These are phyloP conservation scores for Mus caroli DNA, from an alignment of 2,797 vertebrate genomes.

Conservation along the genomic window DNA sequence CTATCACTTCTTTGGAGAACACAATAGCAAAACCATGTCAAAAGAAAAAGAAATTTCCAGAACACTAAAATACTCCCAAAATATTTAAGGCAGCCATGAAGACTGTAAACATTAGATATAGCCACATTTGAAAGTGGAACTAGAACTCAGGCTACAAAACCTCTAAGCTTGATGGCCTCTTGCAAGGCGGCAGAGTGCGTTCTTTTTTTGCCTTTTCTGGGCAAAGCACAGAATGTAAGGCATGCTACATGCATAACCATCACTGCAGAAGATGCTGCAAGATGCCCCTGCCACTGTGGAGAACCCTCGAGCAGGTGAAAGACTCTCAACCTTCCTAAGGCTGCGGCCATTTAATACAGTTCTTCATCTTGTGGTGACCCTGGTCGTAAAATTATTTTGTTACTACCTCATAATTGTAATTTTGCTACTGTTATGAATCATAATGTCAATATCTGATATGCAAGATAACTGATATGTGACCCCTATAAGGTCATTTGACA, in stretches of 20 bases:
- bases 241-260: background rate
- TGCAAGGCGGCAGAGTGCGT: background rate
- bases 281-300: background rate
- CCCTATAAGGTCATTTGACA: background rate
- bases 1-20: slow-evolving; percentile 14
- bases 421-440: background rate
- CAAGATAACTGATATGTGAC: background rate
- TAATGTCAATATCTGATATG: background rate
- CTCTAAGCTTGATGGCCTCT: background rate
- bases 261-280: background rate
- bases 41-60: slow-evolving; percentile 19
- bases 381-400: background rate
- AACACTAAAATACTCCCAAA: slow-evolving; percentile 33
- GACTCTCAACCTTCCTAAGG: background rate
- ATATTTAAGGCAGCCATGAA: slow-evolving; percentile 5
- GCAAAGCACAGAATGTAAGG: background rate
- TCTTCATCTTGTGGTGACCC: background rate
- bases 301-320: background rate
- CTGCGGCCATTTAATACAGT: background rate
- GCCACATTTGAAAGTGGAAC: background rate
- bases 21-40: slow-evolving; percentile 26
- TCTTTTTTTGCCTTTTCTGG: background rate
- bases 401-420: background rate
- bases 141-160: background rate
- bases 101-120: background rate